A percentile compares a stretch with the other conserved stretches of the same genome.
These are phyloP conservation scores for Protaetia brevitarsis DNA, from an alignment of 1,140 invertebrate genomes.

Conservation along the genomic window DNA sequence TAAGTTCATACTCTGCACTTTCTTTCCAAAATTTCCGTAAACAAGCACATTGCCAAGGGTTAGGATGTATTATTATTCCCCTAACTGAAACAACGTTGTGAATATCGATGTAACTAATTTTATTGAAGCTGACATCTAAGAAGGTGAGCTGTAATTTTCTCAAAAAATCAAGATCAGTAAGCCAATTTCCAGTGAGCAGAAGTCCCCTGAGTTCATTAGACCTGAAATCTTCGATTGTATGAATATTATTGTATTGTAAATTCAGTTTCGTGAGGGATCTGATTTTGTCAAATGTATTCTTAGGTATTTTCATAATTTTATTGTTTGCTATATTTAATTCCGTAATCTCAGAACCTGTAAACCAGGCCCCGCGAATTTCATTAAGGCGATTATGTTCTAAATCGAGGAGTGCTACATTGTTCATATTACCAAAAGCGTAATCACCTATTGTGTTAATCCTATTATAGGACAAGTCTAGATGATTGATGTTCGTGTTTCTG, in stretches of 20 bases:
- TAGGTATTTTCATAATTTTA: not conserved
- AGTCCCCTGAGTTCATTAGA: not conserved
- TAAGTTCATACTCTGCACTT: not conserved
- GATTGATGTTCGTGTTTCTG: not conserved
- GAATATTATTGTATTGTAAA: not conserved
- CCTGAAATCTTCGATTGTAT: not conserved
- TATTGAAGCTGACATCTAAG: not conserved
- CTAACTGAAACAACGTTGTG: not conserved
- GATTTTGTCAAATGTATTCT: not conserved
- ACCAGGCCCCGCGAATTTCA: not conserved
- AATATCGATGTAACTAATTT: not conserved
- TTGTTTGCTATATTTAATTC: not conserved
- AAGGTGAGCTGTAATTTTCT: not conserved
- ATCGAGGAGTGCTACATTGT: not conserved
- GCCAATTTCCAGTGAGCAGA: not conserved
- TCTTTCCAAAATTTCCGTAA: not conserved
- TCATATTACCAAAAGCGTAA: not conserved
- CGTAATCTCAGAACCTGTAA: not conserved
- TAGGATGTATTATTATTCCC: not conserved
- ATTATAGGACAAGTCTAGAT: not conserved
- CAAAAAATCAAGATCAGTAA: not conserved
- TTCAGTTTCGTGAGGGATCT: not conserved
- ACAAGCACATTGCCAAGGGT: constrained; percentile 10
- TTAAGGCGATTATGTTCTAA: not conserved
- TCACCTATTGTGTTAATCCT: not conserved